phyloP scores from a whole-genome alignment of 2,113 vertebrate species.

The Tretioscincus oriximinensis region DNA sequence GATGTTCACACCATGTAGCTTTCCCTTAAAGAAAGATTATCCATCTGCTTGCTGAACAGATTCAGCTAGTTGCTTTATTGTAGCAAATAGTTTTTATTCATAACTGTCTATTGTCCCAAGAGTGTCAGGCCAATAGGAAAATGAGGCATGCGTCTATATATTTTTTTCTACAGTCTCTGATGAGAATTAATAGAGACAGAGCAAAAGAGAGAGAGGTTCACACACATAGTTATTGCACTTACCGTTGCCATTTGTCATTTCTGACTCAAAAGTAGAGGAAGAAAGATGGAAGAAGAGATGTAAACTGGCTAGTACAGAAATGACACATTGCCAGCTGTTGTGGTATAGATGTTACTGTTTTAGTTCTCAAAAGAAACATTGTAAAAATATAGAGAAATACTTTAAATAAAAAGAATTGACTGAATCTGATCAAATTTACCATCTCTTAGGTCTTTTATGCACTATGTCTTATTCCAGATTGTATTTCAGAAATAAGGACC shows the following conservation, averaged over 20 bases:
- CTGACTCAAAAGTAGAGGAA: conserved; percentile 14
- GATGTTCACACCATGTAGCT: conserved; percentile 53
- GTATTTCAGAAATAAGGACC: too few species aligned
- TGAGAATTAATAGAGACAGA: neutral
- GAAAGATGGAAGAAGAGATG: neutral
- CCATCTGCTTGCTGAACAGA: conserved; percentile 60
- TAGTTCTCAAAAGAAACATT: neutral
- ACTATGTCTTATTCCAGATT: too few species aligned
- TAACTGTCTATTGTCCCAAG: conserved; percentile 45
- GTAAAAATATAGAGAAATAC: too few species aligned
- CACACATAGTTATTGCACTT: conserved; percentile 5
- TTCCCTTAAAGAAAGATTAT: conserved; percentile 43
- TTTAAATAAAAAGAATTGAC: too few species aligned
- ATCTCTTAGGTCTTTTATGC: too few species aligned
- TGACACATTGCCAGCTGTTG: neutral
- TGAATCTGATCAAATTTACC: too few species aligned
- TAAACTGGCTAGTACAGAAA: neutral
- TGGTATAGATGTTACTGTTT: too few species aligned
- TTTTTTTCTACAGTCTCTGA: conserved; percentile 13
- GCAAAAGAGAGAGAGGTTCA: neutral
- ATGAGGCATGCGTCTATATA: neutral
- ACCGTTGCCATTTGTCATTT: neutral
- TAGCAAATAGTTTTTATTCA: conserved; percentile 58
- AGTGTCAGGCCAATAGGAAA: neutral
- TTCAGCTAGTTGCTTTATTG: conserved; percentile 49